Percentiles rank a stretch among this genome's conserved stretches.
Conservation (phyloP, 2,113 vertebrate species). For the Anarrhichthys ocellatus region DNA sequence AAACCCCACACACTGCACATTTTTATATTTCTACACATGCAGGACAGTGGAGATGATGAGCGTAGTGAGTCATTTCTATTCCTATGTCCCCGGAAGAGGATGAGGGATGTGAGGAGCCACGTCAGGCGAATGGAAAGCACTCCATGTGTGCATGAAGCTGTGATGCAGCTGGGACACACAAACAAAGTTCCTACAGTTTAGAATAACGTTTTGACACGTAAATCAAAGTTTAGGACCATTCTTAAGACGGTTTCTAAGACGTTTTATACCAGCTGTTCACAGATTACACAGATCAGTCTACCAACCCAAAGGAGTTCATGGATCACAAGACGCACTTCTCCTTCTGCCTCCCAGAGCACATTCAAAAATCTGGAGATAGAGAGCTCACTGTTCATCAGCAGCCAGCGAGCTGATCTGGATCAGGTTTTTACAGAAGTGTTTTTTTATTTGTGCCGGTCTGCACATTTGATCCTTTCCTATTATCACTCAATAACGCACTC, state of each 20-base stretch:
- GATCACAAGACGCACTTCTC: conserved; percentile 41
- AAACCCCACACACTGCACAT: too few relatives aligned
- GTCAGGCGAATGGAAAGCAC: too few relatives aligned
- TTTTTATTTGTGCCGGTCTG: not conserved
- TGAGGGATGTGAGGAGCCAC: too few relatives aligned
- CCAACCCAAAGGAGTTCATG: not conserved
- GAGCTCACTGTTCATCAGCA: not conserved
- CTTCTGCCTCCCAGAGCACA: not conserved
- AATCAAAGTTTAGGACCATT: not conserved
- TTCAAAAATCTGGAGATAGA: conserved; percentile 38
- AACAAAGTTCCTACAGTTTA: not conserved
- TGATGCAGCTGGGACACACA: too few relatives aligned
- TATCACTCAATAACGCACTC: not conserved
- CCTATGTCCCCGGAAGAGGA: too few relatives aligned
- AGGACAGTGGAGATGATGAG: too few relatives aligned
- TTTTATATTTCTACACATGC: too few relatives aligned
- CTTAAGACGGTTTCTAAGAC: not conserved
- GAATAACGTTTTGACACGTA: not conserved
- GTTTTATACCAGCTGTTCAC: not conserved
- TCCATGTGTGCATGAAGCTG: too few relatives aligned
- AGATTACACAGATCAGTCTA: not conserved
- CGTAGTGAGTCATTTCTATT: too few relatives aligned
- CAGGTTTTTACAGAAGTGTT: not conserved
- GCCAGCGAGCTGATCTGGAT: not conserved
- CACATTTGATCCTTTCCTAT: not conserved